Evolutionary conservation across 2,797 vertebrate species (phyloP).

Genomic region (Mycteria americana): DNA sequence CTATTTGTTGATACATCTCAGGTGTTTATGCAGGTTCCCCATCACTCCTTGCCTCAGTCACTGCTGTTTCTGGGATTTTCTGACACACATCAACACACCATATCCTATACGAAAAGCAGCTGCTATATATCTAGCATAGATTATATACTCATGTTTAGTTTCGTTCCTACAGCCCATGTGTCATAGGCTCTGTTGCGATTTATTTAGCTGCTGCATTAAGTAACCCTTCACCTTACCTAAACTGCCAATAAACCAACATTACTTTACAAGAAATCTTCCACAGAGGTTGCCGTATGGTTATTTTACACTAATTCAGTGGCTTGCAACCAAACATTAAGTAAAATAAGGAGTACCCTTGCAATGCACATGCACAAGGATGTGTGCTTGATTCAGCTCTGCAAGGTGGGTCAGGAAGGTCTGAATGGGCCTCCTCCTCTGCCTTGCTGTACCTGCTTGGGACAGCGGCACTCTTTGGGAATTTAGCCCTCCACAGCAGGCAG

Average conservation of each 20-base stretch:
- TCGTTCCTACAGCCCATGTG: neutral
- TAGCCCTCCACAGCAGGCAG: fast-evolving
- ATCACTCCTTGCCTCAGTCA: neutral
- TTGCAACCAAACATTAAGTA: neutral
- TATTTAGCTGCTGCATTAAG: neutral
- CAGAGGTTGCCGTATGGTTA: neutral
- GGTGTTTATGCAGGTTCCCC: neutral
- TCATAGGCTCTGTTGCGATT: neutral
- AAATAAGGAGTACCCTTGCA: neutral
- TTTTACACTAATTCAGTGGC: neutral
- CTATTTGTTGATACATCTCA: neutral
- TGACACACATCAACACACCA: neutral
- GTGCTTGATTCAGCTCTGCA: neutral
- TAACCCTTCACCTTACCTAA: neutral
- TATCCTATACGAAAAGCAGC: neutral
- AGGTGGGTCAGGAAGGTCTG: neutral
- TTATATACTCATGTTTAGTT: neutral
- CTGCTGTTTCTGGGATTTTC: neutral
- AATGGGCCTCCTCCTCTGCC: neutral
- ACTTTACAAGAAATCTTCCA: neutral
- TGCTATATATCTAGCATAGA: neutral
- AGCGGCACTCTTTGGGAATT: neutral
- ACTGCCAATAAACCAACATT: neutral
- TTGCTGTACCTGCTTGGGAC: neutral
- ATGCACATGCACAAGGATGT: neutral